Conservation (phyloP, 2,888 invertebrate genomes). For the Acrocera orbiculus region DNA sequence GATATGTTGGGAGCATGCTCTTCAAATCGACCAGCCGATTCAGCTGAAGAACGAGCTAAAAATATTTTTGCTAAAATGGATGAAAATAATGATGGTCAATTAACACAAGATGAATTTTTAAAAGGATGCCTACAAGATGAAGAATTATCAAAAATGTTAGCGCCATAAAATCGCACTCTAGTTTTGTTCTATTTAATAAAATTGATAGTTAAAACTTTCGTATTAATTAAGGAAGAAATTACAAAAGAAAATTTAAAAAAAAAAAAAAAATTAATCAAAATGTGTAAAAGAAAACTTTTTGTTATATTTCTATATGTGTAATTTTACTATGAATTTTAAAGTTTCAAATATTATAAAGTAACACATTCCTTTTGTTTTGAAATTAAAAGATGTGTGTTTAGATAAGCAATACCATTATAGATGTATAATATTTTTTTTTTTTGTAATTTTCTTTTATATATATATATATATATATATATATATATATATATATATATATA, state of each 20-base stretch:
- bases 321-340: too few species aligned
- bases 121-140: constrained; percentile 95
- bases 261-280: neutral
- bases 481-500: too few species aligned
- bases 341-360: too few species aligned
- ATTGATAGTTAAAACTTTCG: constrained; percentile 1
- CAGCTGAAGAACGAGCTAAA: constrained; percentile 93
- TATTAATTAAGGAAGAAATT: neutral
- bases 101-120: constrained; percentile 94
- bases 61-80: constrained; percentile 99
- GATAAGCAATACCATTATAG: too few species aligned
- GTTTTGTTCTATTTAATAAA: neutral
- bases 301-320: neutral
- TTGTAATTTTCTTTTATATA: too few species aligned
- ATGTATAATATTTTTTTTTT: too few species aligned
- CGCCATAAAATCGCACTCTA: constrained; percentile 47
- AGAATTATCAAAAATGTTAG: constrained; percentile 86
- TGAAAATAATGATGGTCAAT: constrained; percentile 95
- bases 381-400: too few species aligned
- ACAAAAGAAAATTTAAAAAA: neutral
- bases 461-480: too few species aligned
- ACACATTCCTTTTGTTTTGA: too few species aligned
- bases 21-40: constrained; percentile 85
- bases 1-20: constrained; percentile 98
- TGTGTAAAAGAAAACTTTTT: neutral